phyloP scores from a whole-genome alignment of 2,797 vertebrate genomes.

The Tympanoctomys barrerae region DNA sequence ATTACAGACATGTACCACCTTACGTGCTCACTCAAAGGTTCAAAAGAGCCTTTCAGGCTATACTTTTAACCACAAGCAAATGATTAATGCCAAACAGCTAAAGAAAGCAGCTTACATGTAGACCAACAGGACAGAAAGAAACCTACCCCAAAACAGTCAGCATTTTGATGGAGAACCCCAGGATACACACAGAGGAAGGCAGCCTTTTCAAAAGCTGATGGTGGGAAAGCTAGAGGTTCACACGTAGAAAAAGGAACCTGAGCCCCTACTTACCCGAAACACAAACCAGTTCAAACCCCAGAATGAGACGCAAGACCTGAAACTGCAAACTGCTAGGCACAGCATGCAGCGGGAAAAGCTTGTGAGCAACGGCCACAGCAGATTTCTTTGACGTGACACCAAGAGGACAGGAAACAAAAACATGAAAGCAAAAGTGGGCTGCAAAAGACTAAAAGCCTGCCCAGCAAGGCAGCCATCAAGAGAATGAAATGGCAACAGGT shows the following conservation, averaged over 20 bases:
- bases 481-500: not conserved
- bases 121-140: not conserved
- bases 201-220: not conserved
- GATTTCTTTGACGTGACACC: not conserved
- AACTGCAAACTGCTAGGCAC: not conserved
- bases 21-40: not conserved
- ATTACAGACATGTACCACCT: not conserved
- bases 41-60: not conserved
- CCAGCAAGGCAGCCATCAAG: not conserved
- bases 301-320: not conserved
- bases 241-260: not conserved
- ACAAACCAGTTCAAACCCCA: not conserved
- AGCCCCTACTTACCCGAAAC: not conserved
- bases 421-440: not conserved
- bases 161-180: not conserved
- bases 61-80: not conserved
- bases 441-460: not conserved
- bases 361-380: no score
- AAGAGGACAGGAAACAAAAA: not conserved
- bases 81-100: not conserved
- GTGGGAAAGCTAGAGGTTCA: not conserved
- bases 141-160: not conserved
- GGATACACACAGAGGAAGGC: not conserved
- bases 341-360: not conserved
- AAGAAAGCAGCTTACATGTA: not conserved